These are phyloP conservation scores for Volucella bombylans DNA, from an alignment of 2,888 invertebrate genomes.

Conservation along the genomic window DNA sequence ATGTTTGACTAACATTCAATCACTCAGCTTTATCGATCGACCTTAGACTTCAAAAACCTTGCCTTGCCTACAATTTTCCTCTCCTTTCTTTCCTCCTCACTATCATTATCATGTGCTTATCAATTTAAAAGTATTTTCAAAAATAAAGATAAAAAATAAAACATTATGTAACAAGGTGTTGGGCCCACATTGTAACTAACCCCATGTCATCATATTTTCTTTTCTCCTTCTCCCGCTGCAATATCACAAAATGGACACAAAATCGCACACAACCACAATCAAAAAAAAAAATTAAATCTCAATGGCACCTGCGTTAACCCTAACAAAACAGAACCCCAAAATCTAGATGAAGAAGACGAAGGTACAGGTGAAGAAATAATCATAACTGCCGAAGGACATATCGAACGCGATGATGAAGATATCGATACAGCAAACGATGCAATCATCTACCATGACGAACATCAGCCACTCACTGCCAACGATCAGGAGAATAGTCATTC, in stretches of 20 bases:
- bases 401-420: conserved; percentile 75
- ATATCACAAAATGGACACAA: conserved; percentile 40
- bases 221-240: conserved; percentile 73
- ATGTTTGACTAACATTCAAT: conserved; percentile 10
- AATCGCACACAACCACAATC: conserved; percentile 56
- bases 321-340: conserved; percentile 74
- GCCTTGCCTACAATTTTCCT: neutral
- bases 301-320: conserved; percentile 50
- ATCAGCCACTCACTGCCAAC: conserved; percentile 80
- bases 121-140: conserved; percentile 14
- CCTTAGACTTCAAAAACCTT: neutral
- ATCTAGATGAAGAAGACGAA: conserved; percentile 76
- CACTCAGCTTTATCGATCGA: conserved; percentile 3
- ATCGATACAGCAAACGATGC: conserved; percentile 81
- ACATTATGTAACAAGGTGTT: conserved; percentile 73
- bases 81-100: conserved; percentile 8
- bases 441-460: conserved; percentile 80
- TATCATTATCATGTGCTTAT: conserved; percentile 53
- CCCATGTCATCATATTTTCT: conserved; percentile 75
- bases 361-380: conserved; percentile 77
- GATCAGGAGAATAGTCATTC: conserved; percentile 76
- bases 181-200: conserved; percentile 77
- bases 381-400: conserved; percentile 79
- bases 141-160: neutral
- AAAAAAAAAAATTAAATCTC: conserved; percentile 20